Evolutionary conservation across 2,797 vertebrate species (phyloP).

Genomic region (Bradypus variegatus): DNA sequence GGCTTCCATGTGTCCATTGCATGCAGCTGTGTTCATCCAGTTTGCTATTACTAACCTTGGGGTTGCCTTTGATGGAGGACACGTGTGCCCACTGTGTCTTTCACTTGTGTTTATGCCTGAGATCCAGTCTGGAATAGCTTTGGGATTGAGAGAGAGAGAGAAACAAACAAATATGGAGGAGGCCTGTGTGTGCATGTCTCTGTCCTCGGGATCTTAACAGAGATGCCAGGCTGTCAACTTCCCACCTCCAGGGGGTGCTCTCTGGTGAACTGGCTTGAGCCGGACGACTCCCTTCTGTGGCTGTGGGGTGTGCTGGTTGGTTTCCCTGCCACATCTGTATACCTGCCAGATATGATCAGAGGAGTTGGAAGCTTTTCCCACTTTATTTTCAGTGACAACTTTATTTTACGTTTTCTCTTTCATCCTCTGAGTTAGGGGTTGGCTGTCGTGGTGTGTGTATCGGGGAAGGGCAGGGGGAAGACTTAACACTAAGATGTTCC

Average conservation of each 20-base stretch:
- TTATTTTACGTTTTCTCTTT: conserved; percentile 62
- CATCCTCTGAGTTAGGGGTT: conserved; percentile 25
- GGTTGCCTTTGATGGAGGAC: conserved; percentile 62
- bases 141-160: conserved; percentile 28
- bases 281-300: conserved; percentile 60
- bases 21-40: neutral
- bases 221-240: conserved; percentile 69
- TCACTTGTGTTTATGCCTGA: conserved; percentile 34
- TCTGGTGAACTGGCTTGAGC: conserved; percentile 59
- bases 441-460: neutral
- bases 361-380: conserved; percentile 61
- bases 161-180: conserved; percentile 14
- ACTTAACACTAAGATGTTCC: neutral
- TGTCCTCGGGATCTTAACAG: conserved; percentile 58
- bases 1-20: conserved; percentile 49
- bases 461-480: neutral
- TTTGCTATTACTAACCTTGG: conserved; percentile 39
- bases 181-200: neutral
- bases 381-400: conserved; percentile 55
- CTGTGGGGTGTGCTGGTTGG: neutral
- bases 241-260: conserved; percentile 51
- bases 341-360: conserved; percentile 64
- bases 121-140: conserved; percentile 45
- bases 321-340: conserved; percentile 54
- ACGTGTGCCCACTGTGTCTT: conserved; percentile 59